Evolutionary conservation across 2,113 vertebrate genomes (phyloP), one percentile per base, ranked within the genome.

Genomic region (Motacilla alba): DNA sequence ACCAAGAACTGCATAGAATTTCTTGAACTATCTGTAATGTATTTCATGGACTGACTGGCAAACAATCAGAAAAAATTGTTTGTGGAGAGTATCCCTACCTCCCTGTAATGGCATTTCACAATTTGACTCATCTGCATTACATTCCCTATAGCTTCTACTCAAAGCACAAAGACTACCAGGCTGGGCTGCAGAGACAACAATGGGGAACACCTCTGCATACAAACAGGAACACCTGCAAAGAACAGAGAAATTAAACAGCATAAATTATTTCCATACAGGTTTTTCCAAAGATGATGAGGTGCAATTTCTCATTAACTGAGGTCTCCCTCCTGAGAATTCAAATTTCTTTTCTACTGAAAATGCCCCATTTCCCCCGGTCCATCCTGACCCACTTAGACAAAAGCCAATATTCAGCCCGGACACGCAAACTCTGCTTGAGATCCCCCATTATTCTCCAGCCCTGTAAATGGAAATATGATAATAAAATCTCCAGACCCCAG

Each of bases 201-300:
- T 26, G 73, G 66, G 44, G 87, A 78, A 46, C 78, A 70, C 39
- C 90, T 93, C 90, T 95, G 93, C 67, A 84, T 20, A 76, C 82
- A 76, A 94, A 95, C 87, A 80, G 84, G 94, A 94, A 88, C 87
- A 95, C 92, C 94, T 96, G 92, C 78, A 80, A 93, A 95, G 91
- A 95, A 90, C 82, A 96, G 91, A 95, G 88, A 91, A 94, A 96
- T 94, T 85, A 86, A 94, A 83, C 46, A 69, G 94, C 47, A 74
- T 78, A 55, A 62, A 94, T 96, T 77, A 93, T 94, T 93, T 90
- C 93, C 50, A 90, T 41, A 83, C 85, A 94, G 75, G 63, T 59
- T 96, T 70, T 88, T 81, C 90, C 52, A 30, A 91, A 86, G 90
- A 62, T 67, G 78, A 85, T 69, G 59, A 92, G 27, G 52, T 83